These are phyloP conservation scores for Drosophila athabasca DNA, from an alignment of 1,140 invertebrate species.

Conservation along the genomic window DNA sequence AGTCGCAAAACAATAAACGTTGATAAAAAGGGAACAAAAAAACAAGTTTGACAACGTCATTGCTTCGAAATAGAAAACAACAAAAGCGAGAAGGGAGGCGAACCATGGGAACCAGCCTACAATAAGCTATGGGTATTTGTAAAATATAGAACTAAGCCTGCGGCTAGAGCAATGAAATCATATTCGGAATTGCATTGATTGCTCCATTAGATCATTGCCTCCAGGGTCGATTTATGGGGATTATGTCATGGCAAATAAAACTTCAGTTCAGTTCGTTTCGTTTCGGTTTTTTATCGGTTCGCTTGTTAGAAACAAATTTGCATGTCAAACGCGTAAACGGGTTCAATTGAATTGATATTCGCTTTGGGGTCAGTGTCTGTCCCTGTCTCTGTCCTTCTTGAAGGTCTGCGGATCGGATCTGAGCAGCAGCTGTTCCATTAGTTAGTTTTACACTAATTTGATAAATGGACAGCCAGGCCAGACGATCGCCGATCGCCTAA, in stretches of 20 bases:
- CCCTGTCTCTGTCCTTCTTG: neutral
- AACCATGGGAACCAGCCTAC: slow-evolving; percentile 50
- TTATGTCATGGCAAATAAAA: slow-evolving; percentile 56
- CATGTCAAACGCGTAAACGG: slow-evolving; percentile 66
- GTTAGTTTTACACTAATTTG: slow-evolving; percentile 63
- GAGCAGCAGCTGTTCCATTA: slow-evolving; percentile 39
- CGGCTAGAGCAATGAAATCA: slow-evolving; percentile 60
- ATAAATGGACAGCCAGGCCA: slow-evolving; percentile 54
- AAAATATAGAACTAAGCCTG: slow-evolving; percentile 39
- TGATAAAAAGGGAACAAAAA: slow-evolving; percentile 56
- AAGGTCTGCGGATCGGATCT: slow-evolving; percentile 16
- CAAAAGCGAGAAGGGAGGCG: neutral
- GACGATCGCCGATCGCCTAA: slow-evolving; percentile 58
- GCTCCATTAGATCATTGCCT: slow-evolving; percentile 62
- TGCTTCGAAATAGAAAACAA: slow-evolving; percentile 36
- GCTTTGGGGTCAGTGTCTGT: slow-evolving; percentile 1
- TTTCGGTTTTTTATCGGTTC: no score
- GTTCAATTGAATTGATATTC: slow-evolving; percentile 68
- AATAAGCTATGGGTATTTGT: slow-evolving; percentile 41
- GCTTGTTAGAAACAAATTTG: slow-evolving; percentile 50
- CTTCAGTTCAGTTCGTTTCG: slow-evolving; percentile 8
- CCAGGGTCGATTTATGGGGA: slow-evolving; percentile 16
- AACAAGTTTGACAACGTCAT: slow-evolving; percentile 79
- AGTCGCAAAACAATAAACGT: slow-evolving; percentile 77
- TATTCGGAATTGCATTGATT: slow-evolving; percentile 72